Evolutionary conservation across 2,797 vertebrate genomes (phyloP), one percentile per base, ranked within the genome.

Genomic region (Megalops cyprinoides): DNA sequence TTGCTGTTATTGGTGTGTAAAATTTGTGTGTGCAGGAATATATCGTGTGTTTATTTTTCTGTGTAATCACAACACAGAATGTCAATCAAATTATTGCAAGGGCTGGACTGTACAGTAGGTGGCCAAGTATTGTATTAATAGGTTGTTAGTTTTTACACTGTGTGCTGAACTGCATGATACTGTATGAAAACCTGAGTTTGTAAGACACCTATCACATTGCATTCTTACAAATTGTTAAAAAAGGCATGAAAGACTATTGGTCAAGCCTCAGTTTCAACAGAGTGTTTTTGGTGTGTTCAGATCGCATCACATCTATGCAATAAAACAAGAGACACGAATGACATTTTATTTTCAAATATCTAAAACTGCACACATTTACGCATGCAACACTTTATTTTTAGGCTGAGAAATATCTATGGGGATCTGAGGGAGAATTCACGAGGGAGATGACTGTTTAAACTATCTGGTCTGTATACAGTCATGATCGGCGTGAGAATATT

Each of bases 121-220:
- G 51, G 46, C 8, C 74, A 51, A 73, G 37, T 46, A n/a, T 25
- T 60, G 37, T 49, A 58, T 58, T 44, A 79, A 34, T 81, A 77
- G 9, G 20, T 76, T 15, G 65, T 75, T 73, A 1, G 20, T 55
- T 73, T 73, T 78, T 7, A 28, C 81, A n/a, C 23, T 51, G 55
- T 82, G 37, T 77, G 74, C 51, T 55, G 46, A 15, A n/a, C n/a
- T n/a, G n/a, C n/a, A n/a, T 67, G 74, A 44, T 39, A 39, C 37
- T 49, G 25, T 25, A 46, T 78, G 79, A 83, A 81, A 84, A 84
- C 74, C 81, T 83, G 84, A 84, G 23, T 49, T 37, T 39, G 80
- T 74, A 82, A 67, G 82, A 81, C 81, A 58, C 9, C 44, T 48
- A 79, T 42, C 25, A 60, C 25, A n/a, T n/a, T 74, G 34, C 20